A percentile compares a stretch with the other conserved stretches of the same genome.
Conservation (phyloP, 2,797 vertebrate species). For the Alouatta caraya region DNA sequence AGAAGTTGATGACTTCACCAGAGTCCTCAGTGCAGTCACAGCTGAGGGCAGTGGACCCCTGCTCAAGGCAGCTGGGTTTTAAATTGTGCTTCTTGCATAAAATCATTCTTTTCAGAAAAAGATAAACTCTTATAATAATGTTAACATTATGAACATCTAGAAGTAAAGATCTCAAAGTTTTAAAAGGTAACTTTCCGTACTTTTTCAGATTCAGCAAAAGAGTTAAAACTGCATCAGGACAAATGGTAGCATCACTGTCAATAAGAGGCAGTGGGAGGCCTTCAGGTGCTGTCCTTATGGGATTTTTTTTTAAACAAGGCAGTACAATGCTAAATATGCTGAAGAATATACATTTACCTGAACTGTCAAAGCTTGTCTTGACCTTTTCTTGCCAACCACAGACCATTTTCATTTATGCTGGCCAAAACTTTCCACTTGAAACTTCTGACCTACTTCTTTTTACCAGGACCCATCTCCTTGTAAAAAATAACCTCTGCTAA, state of each 20-base stretch:
- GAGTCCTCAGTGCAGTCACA: neutral
- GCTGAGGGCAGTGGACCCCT: neutral
- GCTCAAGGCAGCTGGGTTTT: neutral
- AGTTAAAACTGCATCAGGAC: neutral
- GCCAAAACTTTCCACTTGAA: conserved; percentile 43
- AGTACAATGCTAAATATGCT: neutral
- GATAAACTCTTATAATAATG: neutral
- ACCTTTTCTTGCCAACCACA: conserved; percentile 48
- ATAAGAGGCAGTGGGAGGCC: neutral
- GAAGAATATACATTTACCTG: neutral
- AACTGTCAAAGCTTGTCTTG: neutral
- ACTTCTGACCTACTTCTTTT: conserved; percentile 56
- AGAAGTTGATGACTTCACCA: neutral
- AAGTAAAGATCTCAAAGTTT: neutral
- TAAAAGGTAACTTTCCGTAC: neutral
- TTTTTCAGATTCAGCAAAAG: neutral
- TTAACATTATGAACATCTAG: neutral
- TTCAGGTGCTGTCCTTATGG: neutral
- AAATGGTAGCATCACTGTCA: neutral
- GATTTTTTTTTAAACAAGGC: neutral
- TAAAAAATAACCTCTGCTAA: conserved; percentile 45
- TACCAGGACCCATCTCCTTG: neutral
- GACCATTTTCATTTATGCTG: neutral
- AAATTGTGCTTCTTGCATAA: neutral
- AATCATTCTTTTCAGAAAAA: neutral